These are phyloP conservation scores for Halichondria panicea DNA, from an alignment of 37 sponge, comb jelly and placozoan genomes.

Conservation along the genomic window DNA sequence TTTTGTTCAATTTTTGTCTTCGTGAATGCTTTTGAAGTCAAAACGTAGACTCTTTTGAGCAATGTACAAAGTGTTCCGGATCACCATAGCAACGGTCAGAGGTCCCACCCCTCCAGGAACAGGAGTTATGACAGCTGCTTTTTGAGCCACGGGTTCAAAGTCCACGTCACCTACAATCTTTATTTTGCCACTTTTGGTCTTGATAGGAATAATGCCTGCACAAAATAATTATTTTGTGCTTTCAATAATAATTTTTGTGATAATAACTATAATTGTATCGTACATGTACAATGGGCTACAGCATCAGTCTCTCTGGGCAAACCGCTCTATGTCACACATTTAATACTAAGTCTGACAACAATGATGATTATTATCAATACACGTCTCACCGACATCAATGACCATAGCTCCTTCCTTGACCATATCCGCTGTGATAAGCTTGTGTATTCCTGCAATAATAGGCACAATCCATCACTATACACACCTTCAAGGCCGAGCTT, in stretches of 20 bases:
- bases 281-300: no score
- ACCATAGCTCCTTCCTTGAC: constrained; percentile 79
- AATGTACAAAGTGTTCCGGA: constrained; percentile 69
- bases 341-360: no score
- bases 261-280: no score
- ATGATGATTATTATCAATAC: no score
- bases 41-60: constrained; percentile 36
- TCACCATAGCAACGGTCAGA: constrained; percentile 84
- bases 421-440: constrained; percentile 77
- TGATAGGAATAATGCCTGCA: constrained; percentile 44
- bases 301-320: no score
- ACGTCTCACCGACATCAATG: constrained; percentile 70
- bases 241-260: no score
- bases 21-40: constrained; percentile 36
- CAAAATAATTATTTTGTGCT: neutral
- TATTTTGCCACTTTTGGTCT: constrained; percentile 28
- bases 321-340: no score
- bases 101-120: constrained; percentile 94
- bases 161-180: constrained; percentile 80
- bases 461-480: neutral
- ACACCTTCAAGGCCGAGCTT: neutral
- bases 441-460: constrained; percentile 47
- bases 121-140: constrained; percentile 76
- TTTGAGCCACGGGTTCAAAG: constrained; percentile 61
- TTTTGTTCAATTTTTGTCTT: no score